A percentile compares a stretch with the other conserved stretches of the same genome.
These are phyloP conservation scores for Meteorus colon DNA, from an alignment of 2,888 invertebrate genomes.

Conservation along the genomic window DNA sequence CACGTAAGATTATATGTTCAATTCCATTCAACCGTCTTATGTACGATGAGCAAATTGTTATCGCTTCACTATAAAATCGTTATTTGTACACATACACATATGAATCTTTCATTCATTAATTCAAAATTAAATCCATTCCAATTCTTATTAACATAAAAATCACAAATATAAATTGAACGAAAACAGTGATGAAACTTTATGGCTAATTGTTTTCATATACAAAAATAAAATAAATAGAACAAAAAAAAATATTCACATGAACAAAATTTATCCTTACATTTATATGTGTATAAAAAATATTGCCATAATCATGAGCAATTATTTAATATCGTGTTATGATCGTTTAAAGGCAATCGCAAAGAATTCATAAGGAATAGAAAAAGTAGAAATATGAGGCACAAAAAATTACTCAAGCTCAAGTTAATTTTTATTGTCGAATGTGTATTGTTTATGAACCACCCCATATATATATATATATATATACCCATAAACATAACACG, in stretches of 20 bases:
- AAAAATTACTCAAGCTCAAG: constrained; percentile 15
- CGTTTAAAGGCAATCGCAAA: constrained; percentile 11
- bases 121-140: not conserved
- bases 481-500: constrained; percentile 1
- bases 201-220: too few species aligned
- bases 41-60: constrained; percentile 49
- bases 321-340: not conserved
- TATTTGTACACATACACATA: not conserved
- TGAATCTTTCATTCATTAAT: not conserved
- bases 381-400: constrained; percentile 1
- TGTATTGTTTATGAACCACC: constrained; percentile 3
- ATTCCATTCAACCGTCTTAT: constrained; percentile 40
- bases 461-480: not conserved
- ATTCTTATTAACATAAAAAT: not conserved
- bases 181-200: too few species aligned
- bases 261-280: not conserved
- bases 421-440: constrained; percentile 45
- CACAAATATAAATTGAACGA: not conserved
- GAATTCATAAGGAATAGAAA: constrained; percentile 1
- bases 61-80: constrained; percentile 33
- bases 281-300: not conserved
- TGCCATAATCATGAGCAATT: constrained; percentile 10
- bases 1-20: constrained; percentile 48
- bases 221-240: not conserved
- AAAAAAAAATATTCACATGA: not conserved